Percentiles rank a stretch among this genome's conserved stretches.
phyloP scores from a whole-genome alignment of 2,888 invertebrate genomes.

The Agriopis marginaria region DNA sequence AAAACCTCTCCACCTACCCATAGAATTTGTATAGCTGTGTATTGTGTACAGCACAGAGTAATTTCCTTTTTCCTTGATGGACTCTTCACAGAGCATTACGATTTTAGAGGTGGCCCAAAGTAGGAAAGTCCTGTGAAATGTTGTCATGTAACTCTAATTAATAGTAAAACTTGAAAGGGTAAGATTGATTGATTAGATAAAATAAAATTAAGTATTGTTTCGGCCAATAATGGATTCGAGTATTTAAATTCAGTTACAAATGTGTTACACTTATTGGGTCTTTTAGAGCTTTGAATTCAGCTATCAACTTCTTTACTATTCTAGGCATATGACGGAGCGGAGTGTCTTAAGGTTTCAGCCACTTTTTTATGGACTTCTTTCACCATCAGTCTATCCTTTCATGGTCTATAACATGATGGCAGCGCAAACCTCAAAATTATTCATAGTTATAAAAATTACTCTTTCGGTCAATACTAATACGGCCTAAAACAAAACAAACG shows the following conservation, averaged over 20 bases:
- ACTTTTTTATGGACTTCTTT: background rate
- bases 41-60: background rate
- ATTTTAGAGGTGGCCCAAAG: background rate
- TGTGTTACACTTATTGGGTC: too few species aligned
- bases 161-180: too few species aligned
- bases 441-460: background rate
- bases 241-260: too few species aligned
- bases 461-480: background rate
- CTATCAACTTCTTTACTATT: too few species aligned
- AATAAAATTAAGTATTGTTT: too few species aligned
- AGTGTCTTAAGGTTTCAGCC: background rate
- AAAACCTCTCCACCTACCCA: background rate
- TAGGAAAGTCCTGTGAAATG: too few species aligned
- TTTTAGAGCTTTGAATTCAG: too few species aligned
- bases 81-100: background rate
- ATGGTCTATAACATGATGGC: background rate
- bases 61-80: slow-evolving; percentile 17
- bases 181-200: too few species aligned
- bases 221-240: too few species aligned
- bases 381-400: background rate
- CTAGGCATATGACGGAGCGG: background rate
- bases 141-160: too few species aligned
- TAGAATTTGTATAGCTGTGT: too few species aligned
- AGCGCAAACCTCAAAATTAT: background rate
- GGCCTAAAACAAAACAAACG: slow-evolving; percentile 15